A percentile compares a stretch with the other conserved stretches of the same genome.
These are phyloP conservation scores for Coregonus sp. DNA, from an alignment of 2,797 vertebrate species.

Conservation along the genomic window DNA sequence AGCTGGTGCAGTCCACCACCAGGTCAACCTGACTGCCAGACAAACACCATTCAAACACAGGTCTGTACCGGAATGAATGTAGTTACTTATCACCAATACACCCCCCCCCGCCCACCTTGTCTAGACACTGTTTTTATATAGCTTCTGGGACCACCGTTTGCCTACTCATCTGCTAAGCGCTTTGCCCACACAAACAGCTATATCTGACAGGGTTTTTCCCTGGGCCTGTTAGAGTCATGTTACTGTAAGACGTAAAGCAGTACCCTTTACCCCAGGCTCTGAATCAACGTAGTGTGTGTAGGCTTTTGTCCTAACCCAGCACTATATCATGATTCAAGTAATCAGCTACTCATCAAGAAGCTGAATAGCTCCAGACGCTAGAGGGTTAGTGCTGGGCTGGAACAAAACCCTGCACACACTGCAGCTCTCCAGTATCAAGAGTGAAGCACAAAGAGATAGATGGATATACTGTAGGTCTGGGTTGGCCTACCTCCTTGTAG, in stretches of 20 bases:
- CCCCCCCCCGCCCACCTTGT: not conserved
- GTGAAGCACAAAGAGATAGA: not conserved
- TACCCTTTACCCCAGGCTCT: not conserved
- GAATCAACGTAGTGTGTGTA: not conserved
- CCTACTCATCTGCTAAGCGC: not conserved
- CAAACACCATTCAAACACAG: not conserved
- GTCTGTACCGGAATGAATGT: not conserved
- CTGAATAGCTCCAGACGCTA: not conserved
- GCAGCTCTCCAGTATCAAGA: not conserved
- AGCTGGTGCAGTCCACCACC: not conserved
- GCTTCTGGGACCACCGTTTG: not conserved
- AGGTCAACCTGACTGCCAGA: not conserved
- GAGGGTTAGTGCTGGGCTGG: not conserved
- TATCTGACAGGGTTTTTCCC: not conserved
- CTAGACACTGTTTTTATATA: not conserved
- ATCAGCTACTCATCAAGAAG: not conserved
- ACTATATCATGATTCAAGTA: not conserved
- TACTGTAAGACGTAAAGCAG: not conserved
- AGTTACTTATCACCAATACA: not conserved
- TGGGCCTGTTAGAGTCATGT: not conserved
- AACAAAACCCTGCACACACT: not conserved
- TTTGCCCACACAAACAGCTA: not conserved
- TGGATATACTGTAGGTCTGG: not conserved
- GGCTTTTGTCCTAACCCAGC: not conserved
- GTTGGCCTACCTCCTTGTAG: conserved; percentile 92